phyloP scores from a whole-genome alignment of 2,888 invertebrate species.

The Platyscelio sp. region DNA sequence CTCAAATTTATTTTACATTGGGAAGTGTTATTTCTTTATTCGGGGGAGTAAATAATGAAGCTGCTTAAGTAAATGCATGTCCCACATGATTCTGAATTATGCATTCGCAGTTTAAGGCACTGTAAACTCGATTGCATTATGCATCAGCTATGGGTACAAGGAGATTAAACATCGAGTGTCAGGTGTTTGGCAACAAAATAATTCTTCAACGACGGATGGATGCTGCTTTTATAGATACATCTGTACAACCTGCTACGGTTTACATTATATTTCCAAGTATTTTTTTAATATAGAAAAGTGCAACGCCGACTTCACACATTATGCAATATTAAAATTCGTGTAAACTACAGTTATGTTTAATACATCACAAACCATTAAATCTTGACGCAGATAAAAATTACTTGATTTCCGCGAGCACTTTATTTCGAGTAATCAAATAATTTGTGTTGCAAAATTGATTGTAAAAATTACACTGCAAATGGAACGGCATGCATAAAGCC shows the following conservation, averaged over 20 bases:
- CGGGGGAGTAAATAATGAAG: conserved; percentile 30
- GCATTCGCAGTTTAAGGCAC: conserved; percentile 43
- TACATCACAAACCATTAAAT: no score
- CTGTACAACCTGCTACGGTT: background rate
- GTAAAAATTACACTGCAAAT: no score
- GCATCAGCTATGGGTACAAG: conserved; percentile 36
- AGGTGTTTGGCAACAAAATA: conserved; percentile 17
- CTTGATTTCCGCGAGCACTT: background rate
- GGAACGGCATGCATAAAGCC: no score
- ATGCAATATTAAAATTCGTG: no score
- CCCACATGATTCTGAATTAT: conserved; percentile 46
- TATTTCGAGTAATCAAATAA: background rate
- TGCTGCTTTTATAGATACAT: background rate
- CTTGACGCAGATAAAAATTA: no score
- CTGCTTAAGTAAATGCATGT: conserved; percentile 48
- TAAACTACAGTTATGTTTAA: background rate
- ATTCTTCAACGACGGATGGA: background rate
- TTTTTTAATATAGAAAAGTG: background rate
- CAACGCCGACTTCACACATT: background rate
- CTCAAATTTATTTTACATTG: background rate
- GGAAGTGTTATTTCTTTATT: conserved; percentile 6
- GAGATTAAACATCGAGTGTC: conserved; percentile 40
- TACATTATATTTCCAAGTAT: background rate
- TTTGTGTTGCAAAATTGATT: no score
- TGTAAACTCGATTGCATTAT: conserved; percentile 32